These are phyloP conservation scores for Latrodectus elegans DNA, from an alignment of 2,888 invertebrate genomes.

Conservation along the genomic window DNA sequence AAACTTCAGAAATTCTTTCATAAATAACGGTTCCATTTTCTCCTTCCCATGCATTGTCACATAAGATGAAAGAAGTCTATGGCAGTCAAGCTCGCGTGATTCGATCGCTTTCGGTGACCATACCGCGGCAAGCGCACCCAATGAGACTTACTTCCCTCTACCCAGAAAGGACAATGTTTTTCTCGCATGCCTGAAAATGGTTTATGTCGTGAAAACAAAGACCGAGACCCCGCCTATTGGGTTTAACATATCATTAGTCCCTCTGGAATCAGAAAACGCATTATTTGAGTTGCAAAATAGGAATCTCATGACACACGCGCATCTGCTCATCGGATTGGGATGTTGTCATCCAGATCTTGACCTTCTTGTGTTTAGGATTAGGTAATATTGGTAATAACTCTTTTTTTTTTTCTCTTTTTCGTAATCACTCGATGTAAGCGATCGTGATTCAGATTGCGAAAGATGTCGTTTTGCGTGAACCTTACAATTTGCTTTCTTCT, in stretches of 20 bases:
- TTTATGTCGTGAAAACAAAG: slow-evolving; percentile 39
- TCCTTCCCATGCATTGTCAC: too few species aligned
- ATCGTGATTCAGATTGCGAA: too few species aligned
- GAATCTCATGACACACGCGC: background rate
- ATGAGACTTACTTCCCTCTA: slow-evolving; percentile 26
- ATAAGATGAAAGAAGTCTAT: background rate
- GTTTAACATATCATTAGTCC: slow-evolving; percentile 60
- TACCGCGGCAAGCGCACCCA: slow-evolving; percentile 21
- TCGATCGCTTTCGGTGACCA: slow-evolving; percentile 40
- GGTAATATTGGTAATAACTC: background rate
- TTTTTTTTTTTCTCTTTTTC: background rate
- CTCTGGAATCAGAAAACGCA: background rate
- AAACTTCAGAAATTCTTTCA: too few species aligned
- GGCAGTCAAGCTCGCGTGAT: slow-evolving; percentile 29
- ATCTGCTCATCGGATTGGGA: background rate
- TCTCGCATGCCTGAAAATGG: slow-evolving; percentile 33
- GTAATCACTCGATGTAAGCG: background rate
- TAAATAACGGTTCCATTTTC: too few species aligned
- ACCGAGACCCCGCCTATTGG: slow-evolving; percentile 39
- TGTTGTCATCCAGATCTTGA: background rate
- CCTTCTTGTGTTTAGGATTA: background rate
- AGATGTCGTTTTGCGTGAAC: too few species aligned
- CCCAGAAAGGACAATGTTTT: background rate
- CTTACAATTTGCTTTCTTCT: too few species aligned
- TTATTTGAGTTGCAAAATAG: background rate